Base-by-base conservation (phyloP, 2,888 invertebrate genomes). In the Andrena camellia region DNA sequence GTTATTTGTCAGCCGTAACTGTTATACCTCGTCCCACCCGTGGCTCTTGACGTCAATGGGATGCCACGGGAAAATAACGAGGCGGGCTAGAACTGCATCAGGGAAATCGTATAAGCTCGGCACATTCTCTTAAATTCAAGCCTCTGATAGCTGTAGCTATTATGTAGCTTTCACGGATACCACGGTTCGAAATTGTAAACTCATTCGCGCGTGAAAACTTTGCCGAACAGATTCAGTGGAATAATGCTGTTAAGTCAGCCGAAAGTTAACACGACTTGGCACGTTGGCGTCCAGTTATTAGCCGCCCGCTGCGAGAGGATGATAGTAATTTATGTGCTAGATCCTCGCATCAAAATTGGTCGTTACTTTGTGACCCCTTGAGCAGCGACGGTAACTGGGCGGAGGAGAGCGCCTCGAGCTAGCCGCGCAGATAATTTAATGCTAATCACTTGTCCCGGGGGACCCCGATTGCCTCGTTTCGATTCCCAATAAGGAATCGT, bases 241-340 rank as follows among this genome's bases (percentile, higher is more conserved):
- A 82, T 83, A 82, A 83, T 68, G 77, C 82, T 72, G 83, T 83
- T 82, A 82, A 82, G 77, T 77, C 77, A 63, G 62, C 82, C 77
- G 69, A 82, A 82, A 82, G 83, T 83, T 83, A 83, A 83, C 78
- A 77, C 72, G 54, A 26, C 75, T 50, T 64, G 82, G 82, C 82
- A 81, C 82, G 67, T 72, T 69, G 82, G 70, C 73, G 83, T 83
- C 73, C 57, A 33, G 77, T 82, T 72, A 83, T 82, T 82, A 83
- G 60, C 69, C 83, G 60, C 83, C 82, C 35, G 83, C 83, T 83
- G 83, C 59, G 83, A 82, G 83, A 77, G 57, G 60, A 73, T 71
- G 60, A 69, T 83, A 83, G 77, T 83, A 83, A 83, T 83, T 83
- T 83, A 83, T 64, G 68, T 83, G 76, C 77, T 83, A 83, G 83